phyloP scores from a whole-genome alignment of 2,888 invertebrate species.

The Tetragonula carbonaria region DNA sequence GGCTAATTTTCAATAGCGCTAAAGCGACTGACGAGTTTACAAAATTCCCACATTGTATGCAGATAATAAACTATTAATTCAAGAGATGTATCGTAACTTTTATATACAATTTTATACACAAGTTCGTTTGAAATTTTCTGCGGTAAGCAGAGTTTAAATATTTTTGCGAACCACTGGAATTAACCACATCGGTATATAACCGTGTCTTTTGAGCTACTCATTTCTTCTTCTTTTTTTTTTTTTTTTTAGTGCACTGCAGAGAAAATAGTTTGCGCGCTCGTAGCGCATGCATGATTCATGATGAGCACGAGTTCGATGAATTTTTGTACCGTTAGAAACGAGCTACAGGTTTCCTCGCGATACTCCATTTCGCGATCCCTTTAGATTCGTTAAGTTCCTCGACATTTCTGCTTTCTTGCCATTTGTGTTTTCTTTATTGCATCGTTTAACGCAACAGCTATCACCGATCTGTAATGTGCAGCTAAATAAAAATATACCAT shows the following conservation, averaged over 20 bases:
- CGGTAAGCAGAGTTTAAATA: neutral
- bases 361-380: neutral
- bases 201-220: neutral
- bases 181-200: neutral
- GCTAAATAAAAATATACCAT: neutral
- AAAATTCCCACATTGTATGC: neutral
- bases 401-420: neutral
- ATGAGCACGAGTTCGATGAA: constrained; percentile 33
- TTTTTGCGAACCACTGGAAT: neutral
- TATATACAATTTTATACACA: neutral
- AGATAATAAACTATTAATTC: neutral
- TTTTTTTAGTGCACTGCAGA: neutral
- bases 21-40: neutral
- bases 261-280: constrained; percentile 6
- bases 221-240: too few species aligned
- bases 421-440: neutral
- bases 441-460: neutral
- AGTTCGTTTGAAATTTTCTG: neutral
- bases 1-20: neutral
- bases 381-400: neutral
- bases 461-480: neutral
- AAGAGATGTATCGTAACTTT: neutral
- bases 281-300: constrained; percentile 51
- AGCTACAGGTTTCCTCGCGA: constrained; percentile 6
- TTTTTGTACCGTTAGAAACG: constrained; percentile 50